Conservation (phyloP, 2,113 vertebrate genomes). For the Camelus dromedarius region DNA sequence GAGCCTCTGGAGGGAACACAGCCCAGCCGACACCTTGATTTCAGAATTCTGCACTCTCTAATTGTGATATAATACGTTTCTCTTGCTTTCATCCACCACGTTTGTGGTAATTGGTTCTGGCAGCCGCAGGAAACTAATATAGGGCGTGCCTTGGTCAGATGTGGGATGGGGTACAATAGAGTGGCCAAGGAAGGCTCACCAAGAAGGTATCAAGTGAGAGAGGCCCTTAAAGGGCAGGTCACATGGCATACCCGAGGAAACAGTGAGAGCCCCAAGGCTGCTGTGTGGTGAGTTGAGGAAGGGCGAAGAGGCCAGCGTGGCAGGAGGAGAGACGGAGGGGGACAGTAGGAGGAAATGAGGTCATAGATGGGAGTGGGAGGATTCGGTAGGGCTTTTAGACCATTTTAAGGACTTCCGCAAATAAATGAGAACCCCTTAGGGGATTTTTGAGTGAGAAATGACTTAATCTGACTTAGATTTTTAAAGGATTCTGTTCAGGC, state of each 20-base stretch:
- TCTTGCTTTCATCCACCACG: neutral
- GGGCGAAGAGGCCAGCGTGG: neutral
- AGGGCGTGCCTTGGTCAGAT: neutral
- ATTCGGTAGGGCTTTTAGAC: neutral
- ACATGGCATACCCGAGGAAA: neutral
- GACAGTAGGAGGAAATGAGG: neutral
- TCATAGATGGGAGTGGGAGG: neutral
- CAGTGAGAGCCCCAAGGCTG: neutral
- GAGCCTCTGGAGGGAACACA: neutral
- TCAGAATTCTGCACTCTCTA: neutral
- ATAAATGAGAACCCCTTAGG: neutral
- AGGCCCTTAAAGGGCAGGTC: neutral
- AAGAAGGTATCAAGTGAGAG: neutral
- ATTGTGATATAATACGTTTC: neutral
- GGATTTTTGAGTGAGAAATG: neutral
- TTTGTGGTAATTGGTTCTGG: neutral
- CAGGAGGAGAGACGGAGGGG: neutral
- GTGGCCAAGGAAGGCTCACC: neutral
- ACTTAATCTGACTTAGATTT: neutral
- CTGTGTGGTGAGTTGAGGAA: neutral
- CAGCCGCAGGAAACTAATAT: neutral
- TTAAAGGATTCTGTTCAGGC: neutral
- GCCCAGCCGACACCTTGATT: neutral
- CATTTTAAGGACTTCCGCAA: neutral
- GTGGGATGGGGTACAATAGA: neutral